Evolutionary conservation across 2,113 vertebrate genomes (phyloP), one percentile per base, ranked within the genome.

Genomic region (Gambusia affinis): DNA sequence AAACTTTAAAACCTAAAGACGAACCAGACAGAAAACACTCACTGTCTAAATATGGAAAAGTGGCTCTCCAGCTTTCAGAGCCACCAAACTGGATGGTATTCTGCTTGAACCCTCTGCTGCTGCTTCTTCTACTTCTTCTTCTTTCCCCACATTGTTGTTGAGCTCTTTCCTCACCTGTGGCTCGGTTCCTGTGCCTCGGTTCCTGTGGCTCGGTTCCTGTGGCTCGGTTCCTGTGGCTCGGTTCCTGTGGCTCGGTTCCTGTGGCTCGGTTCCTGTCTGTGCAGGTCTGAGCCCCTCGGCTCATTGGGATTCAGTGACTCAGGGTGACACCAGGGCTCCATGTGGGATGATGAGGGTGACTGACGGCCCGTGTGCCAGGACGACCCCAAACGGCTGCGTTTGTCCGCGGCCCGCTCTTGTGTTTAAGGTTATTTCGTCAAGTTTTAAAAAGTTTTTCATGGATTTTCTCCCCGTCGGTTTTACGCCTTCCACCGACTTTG

Each of bases 221-320:
- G 27, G 27, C 27, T 27, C 27, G 27, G 27, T 27, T 27, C 79
- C 75, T 77, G 63, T 70, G 76, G 76, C 82, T 76, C 79, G 60
- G 66, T 17, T 77, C 60, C 22, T 27, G 27, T n/a, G n/a, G n/a
- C n/a, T n/a, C n/a, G n/a, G n/a, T n/a, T n/a, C n/a, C n/a, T n/a
- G 29, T 30, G 29, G 29, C 29, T 30, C 29, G 35, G 71, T 85
- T 60, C 79, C 54, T 57, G 28, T 81, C 62, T 3, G 78, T 74
- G 80, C 64, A 69, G 72, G 70, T 57, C n/a, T 62, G 35, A 63
- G 74, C 81, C 87, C 81, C 60, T 72, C 83, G 79, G 85, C 78
- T 71, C 72, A 73, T 72, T 63, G 73, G 76, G 74, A 73, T 66
- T 80, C 74, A 68, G 75, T 89, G 89, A 88, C 78, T 90, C 87